Conservation (phyloP, 2,888 invertebrate genomes). For the Gymnocheta viridis region DNA sequence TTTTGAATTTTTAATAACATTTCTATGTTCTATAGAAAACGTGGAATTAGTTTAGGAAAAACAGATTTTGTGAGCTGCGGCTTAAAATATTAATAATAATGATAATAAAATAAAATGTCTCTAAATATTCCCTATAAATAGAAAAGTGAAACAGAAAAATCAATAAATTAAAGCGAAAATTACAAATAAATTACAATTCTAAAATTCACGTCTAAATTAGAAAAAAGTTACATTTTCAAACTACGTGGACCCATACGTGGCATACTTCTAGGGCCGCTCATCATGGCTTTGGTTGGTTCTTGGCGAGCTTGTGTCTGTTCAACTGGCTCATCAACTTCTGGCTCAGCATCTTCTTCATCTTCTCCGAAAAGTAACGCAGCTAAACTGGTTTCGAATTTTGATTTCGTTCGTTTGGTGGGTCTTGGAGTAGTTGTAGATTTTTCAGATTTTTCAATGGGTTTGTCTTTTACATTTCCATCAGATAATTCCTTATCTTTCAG, state of each 20-base stretch:
- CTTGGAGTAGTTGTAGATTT: slow-evolving; percentile 47
- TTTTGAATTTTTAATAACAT: slow-evolving; percentile 15
- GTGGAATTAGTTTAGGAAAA: not conserved
- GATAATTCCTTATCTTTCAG: not conserved
- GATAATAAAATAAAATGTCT: slow-evolving; percentile 25
- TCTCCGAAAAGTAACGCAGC: slow-evolving; percentile 81
- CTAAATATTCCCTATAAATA: slow-evolving; percentile 32
- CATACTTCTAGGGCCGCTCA: slow-evolving; percentile 74
- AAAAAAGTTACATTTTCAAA: slow-evolving; percentile 72
- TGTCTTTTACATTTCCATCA: not conserved
- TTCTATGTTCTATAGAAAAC: slow-evolving; percentile 22
- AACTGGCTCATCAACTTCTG: slow-evolving; percentile 72
- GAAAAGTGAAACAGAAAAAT: slow-evolving; percentile 22
- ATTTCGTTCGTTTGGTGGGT: slow-evolving; percentile 76
- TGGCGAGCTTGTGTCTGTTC: slow-evolving; percentile 70
- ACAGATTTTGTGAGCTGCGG: not conserved
- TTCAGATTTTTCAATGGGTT: slow-evolving; percentile 26
- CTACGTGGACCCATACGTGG: slow-evolving; percentile 79
- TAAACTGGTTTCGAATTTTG: slow-evolving; percentile 80
- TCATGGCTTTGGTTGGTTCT: slow-evolving; percentile 70
- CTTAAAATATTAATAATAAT: slow-evolving; percentile 35
- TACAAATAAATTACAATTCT: slow-evolving; percentile 61
- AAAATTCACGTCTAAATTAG: slow-evolving; percentile 51
- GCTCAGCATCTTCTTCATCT: slow-evolving; percentile 75
- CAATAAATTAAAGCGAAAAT: slow-evolving; percentile 73